A percentile compares a stretch with the other conserved stretches of the same genome.
These are phyloP conservation scores for Channallabes apus DNA, from an alignment of 2,797 vertebrate species.

Conservation along the genomic window DNA sequence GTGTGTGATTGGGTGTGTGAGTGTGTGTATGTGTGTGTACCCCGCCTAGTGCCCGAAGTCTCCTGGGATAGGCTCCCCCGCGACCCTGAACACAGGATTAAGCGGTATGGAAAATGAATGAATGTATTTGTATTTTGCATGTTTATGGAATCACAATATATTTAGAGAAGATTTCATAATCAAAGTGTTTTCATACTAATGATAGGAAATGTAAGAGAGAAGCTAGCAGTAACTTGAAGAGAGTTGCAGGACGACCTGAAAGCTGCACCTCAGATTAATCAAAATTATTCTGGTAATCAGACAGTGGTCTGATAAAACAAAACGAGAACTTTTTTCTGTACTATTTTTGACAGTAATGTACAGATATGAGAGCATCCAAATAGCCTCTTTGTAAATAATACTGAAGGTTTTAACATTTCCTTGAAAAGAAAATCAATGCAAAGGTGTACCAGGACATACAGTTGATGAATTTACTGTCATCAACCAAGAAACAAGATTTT, in stretches of 20 bases:
- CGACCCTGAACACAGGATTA: no score
- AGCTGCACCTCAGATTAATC: neutral
- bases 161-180: neutral
- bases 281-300: neutral
- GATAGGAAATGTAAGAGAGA: neutral
- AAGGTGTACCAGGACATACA: neutral
- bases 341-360: neutral
- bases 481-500: neutral
- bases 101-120: no score
- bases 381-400: neutral
- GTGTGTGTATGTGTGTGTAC: no score
- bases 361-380: neutral
- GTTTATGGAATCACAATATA: no score
- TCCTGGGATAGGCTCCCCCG: no score
- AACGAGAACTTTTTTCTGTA: neutral
- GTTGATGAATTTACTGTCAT: neutral
- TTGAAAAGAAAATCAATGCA: neutral
- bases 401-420: neutral
- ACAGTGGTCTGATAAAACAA: neutral
- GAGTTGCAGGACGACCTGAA: neutral
- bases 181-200: neutral
- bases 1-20: no score
- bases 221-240: neutral
- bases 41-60: no score
- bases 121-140: no score